Conservation (phyloP, 2,113 vertebrate genomes). For the Ifrita kowaldi region DNA sequence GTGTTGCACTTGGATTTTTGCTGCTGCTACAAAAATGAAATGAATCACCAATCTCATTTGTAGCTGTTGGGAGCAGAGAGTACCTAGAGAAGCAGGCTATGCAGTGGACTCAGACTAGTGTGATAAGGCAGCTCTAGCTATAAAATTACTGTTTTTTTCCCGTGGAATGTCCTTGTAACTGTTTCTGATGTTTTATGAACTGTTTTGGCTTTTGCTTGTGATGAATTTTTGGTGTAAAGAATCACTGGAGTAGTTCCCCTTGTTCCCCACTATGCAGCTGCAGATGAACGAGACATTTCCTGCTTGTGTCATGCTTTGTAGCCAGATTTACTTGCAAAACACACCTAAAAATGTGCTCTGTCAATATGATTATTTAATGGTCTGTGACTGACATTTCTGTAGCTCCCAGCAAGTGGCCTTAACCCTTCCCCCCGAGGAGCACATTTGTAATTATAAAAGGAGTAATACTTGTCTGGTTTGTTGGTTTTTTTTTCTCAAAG, state of each 20-base stretch:
- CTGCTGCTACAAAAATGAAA: background rate
- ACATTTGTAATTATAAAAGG: background rate
- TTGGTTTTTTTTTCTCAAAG: background rate
- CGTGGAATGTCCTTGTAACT: background rate
- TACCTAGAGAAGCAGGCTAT: background rate
- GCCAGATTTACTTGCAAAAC: background rate
- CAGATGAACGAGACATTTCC: background rate
- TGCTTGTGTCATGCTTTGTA: background rate
- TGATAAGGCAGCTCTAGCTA: background rate
- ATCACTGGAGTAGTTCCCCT: background rate
- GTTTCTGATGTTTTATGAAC: background rate
- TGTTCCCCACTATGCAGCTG: background rate
- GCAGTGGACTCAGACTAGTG: background rate
- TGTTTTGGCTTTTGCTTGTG: background rate
- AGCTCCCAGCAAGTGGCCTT: background rate
- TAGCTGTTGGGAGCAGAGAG: background rate
- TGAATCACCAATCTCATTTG: constrained; percentile 30
- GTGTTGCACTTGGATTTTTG: background rate
- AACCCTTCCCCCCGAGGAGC: background rate
- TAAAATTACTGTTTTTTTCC: background rate
- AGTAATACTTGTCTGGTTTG: background rate
- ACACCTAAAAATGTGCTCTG: background rate
- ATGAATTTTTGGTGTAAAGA: background rate
- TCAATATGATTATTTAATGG: background rate
- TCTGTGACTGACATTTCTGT: background rate